Evolutionary conservation across 2,113 vertebrate genomes (phyloP).

Genomic region (Phalacrocorax pelagicus): DNA sequence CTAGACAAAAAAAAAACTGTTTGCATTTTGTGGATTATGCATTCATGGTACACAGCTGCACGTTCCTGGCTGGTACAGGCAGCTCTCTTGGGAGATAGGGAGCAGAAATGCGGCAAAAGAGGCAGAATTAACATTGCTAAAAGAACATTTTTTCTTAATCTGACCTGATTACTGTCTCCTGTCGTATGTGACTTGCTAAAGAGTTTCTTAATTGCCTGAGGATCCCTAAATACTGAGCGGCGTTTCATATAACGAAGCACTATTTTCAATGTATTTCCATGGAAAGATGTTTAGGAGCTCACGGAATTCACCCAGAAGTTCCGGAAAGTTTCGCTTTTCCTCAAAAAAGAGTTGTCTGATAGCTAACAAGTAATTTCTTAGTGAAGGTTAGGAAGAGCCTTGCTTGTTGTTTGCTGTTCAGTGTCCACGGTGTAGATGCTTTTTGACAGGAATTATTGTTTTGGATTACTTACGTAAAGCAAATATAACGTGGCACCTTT

Average conservation of each 20-base stretch:
- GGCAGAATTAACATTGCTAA: neutral
- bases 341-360: neutral
- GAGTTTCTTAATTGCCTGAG: neutral
- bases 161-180: neutral
- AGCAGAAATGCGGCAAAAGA: neutral
- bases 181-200: neutral
- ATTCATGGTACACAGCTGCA: neutral
- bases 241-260: neutral
- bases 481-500: accelerated
- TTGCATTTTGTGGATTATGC: neutral
- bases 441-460: neutral
- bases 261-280: accelerated
- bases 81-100: neutral
- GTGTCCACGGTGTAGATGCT: neutral
- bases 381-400: neutral
- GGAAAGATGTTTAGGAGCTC: neutral
- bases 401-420: neutral
- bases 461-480: neutral
- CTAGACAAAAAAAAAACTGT: neutral
- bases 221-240: neutral
- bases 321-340: neutral
- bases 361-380: neutral
- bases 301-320: neutral
- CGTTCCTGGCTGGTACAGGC: neutral
- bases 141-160: neutral